phyloP scores from a whole-genome alignment of 2,113 vertebrate genomes.

The Cromileptes altivelis region DNA sequence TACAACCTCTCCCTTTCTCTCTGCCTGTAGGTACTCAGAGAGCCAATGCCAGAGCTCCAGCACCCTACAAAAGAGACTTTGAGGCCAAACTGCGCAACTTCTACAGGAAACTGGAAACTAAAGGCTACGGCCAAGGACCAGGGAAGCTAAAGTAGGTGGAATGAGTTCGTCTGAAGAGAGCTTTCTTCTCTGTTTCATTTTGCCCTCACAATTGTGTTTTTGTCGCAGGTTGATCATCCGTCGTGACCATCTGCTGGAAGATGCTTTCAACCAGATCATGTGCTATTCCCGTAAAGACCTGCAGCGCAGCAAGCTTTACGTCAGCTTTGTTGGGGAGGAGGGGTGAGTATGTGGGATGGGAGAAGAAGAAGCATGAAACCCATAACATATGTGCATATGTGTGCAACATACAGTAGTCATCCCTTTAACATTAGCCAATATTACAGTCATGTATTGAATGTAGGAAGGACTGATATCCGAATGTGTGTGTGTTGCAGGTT shows the following conservation, averaged over 20 bases:
- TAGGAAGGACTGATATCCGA: neutral
- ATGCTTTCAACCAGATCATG: conserved; percentile 97
- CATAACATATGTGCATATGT: neutral
- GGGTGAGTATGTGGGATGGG: conserved; percentile 81
- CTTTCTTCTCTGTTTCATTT: neutral
- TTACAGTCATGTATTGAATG: neutral
- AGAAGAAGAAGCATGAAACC: neutral
- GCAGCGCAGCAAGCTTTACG: conserved; percentile 94
- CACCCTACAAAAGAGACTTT: conserved; percentile 95
- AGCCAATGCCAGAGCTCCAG: conserved; percentile 93
- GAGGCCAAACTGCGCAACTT: conserved; percentile 96
- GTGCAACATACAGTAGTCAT: neutral
- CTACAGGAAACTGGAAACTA: conserved; percentile 94
- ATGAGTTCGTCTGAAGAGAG: neutral
- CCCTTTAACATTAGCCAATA: neutral
- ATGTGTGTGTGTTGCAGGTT: conserved; percentile 76
- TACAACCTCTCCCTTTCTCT: neutral
- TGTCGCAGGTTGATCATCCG: conserved; percentile 91
- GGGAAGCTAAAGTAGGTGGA: conserved; percentile 91
- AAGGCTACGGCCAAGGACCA: conserved; percentile 95
- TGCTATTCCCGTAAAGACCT: conserved; percentile 95
- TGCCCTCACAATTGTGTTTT: neutral
- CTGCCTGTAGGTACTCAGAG: conserved; percentile 89
- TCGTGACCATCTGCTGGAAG: conserved; percentile 93
- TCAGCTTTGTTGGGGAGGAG: conserved; percentile 95